Evolutionary conservation across 2,888 invertebrate genomes (phyloP), one percentile per base, ranked within the genome.

Genomic region (Marasmarcha lunaedactyla): DNA sequence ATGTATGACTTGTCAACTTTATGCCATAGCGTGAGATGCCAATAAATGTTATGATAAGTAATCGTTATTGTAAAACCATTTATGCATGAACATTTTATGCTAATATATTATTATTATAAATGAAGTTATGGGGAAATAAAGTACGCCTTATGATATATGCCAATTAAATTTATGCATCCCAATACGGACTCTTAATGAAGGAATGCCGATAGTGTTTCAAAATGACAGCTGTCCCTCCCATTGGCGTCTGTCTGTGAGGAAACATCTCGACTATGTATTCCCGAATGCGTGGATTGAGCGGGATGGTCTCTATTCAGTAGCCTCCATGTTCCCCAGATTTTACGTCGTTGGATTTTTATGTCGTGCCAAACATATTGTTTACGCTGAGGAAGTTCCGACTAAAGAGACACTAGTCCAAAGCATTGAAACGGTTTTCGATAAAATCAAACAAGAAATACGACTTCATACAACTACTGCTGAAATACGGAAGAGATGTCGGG

Each of bases 291-390:
- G 43, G 39, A 43, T 43, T 5, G 37, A 40, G 3, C 15, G 43
- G 37, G 40, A 15, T 36, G 38, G 43, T 15, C 33, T 10, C 5
- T 25, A 36, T 42, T 2, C 40, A 36, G 10, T 46, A 49, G 50
- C 47, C 47, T n/a, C 42, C 49, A 10, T 39, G 47, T 15, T 46
- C 42, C 13, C 47, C 47, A 7, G 50, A 50, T 39, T 30, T 49
- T 6, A 47, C 43, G 12, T 45, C 47, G 7, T 14, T 43, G 6
- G 47, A 47, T 35, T 47, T 45, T 43, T 48, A 38, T 35, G 47
- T 2, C 39, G 20, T 5, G 40, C 35, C 1, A 45, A 42, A 35
- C 38, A 36, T 2, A 7, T 33, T 9, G 25, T 25, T 6, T 25
- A 25, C 25, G 9, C 25, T 6, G 9, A 25, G 9, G 25, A 25